phyloP scores from a whole-genome alignment of 2,113 vertebrate species.

The Pandion haliaetus region DNA sequence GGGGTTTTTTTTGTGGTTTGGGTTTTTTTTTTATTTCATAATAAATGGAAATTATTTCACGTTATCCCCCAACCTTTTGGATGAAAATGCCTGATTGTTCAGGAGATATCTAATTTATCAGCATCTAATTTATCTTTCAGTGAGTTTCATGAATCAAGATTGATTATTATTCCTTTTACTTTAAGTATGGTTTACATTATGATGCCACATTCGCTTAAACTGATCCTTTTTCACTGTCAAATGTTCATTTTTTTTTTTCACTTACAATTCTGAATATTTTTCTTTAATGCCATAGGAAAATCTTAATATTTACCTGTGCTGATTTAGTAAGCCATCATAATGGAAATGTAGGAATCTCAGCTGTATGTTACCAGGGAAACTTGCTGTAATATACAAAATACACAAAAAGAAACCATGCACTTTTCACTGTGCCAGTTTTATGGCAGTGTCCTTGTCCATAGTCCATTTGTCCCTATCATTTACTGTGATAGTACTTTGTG shows the following conservation, averaged over 20 bases:
- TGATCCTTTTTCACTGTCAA: background rate
- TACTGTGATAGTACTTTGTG: background rate
- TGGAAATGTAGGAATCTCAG: background rate
- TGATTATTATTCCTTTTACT: background rate
- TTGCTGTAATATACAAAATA: background rate
- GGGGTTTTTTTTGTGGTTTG: background rate
- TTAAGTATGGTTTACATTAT: background rate
- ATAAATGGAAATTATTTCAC: background rate
- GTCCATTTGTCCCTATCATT: background rate
- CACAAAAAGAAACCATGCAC: background rate
- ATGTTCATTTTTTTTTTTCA: background rate
- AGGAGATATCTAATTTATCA: background rate
- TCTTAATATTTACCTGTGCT: background rate
- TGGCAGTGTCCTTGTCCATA: background rate
- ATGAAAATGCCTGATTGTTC: background rate
- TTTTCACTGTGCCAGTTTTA: background rate
- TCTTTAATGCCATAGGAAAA: background rate
- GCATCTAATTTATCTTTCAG: background rate
- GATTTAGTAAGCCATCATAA: background rate
- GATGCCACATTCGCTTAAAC: background rate
- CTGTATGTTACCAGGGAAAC: background rate
- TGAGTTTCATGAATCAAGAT: background rate
- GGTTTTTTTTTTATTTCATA: background rate
- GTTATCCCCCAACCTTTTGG: fast-evolving
- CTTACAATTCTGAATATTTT: background rate